These are phyloP conservation scores for Cuculus canorus DNA, from an alignment of 2,797 vertebrate species.

Conservation along the genomic window DNA sequence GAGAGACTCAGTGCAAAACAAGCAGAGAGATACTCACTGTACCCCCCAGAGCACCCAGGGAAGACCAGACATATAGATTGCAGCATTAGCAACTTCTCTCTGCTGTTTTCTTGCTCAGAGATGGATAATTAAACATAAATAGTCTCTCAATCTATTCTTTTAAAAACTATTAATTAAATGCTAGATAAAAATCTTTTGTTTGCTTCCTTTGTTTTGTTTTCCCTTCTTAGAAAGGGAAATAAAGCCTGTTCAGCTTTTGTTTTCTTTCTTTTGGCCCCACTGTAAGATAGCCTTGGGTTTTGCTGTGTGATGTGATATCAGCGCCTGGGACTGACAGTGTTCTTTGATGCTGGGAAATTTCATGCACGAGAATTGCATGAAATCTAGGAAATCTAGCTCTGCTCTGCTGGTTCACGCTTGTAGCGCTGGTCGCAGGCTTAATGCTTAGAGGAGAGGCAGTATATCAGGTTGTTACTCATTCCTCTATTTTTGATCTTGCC, in stretches of 20 bases:
- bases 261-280: neutral
- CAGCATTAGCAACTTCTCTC: neutral
- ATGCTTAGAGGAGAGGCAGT: neutral
- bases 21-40: neutral
- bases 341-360: neutral
- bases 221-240: neutral
- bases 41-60: neutral
- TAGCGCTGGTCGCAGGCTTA: neutral
- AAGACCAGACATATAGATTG: neutral
- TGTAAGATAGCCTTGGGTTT: neutral
- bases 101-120: neutral
- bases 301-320: neutral
- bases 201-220: neutral
- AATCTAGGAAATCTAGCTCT: neutral
- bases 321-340: neutral
- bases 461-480: accelerated
- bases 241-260: neutral
- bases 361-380: neutral
- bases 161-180: neutral
- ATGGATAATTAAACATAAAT: neutral
- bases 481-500: neutral
- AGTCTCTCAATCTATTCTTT: neutral
- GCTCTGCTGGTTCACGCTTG: neutral
- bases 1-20: neutral
- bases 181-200: neutral